Conservation (phyloP, 2,888 invertebrate genomes). For the Trachelus troglodyta region DNA sequence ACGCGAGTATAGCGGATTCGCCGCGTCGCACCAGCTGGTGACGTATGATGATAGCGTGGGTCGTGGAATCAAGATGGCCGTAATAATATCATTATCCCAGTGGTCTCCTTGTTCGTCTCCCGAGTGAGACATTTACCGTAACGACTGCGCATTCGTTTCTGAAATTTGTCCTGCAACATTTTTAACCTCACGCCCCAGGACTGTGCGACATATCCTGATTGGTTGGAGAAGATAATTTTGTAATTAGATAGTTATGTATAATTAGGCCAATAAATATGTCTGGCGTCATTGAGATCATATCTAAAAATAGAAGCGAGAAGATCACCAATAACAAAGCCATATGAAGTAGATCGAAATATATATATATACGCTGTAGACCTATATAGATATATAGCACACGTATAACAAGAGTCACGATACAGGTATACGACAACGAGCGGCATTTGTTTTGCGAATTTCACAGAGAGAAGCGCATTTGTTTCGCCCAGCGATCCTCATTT, state of each 20-base stretch:
- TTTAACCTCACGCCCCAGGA: neutral
- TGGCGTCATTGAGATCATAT: too few relatives aligned
- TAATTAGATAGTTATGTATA: too few relatives aligned
- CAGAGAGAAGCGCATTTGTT: slow-evolving; percentile 32
- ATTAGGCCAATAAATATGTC: too few relatives aligned
- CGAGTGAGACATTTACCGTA: slow-evolving; percentile 62
- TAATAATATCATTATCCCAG: slow-evolving; percentile 66
- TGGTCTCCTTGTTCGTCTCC: slow-evolving; percentile 50
- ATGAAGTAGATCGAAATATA: too few relatives aligned
- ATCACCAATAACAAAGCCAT: too few relatives aligned
- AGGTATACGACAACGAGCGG: slow-evolving; percentile 27
- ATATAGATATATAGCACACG: too few relatives aligned
- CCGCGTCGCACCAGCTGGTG: slow-evolving; percentile 50
- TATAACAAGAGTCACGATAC: too few relatives aligned
- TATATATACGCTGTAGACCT: too few relatives aligned
- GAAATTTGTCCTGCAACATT: neutral
- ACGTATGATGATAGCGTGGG: slow-evolving; percentile 64
- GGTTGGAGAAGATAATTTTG: too few relatives aligned
- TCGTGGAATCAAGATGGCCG: slow-evolving; percentile 61
- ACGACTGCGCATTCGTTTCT: slow-evolving; percentile 54
- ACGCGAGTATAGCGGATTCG: slow-evolving; percentile 45
- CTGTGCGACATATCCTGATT: neutral
- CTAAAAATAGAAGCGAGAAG: too few relatives aligned
- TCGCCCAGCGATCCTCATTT: slow-evolving; percentile 35
- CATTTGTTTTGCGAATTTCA: slow-evolving; percentile 47